phyloP scores from a whole-genome alignment of 2,888 invertebrate species.

The Schrankia costaestrigalis region DNA sequence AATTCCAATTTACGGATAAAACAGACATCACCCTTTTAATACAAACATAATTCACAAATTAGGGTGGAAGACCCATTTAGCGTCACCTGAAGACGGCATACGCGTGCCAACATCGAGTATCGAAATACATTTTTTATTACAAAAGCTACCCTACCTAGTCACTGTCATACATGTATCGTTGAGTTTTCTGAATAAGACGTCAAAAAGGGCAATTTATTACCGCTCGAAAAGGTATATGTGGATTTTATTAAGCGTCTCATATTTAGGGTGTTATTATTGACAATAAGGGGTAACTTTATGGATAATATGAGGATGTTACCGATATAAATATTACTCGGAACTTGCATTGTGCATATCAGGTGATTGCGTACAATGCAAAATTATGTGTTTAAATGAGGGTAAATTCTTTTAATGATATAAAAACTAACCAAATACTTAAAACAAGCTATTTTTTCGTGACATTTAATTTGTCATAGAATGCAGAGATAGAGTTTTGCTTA shows the following conservation, averaged over 20 bases:
- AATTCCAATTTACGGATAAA: neutral
- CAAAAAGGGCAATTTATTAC: slow-evolving; percentile 75
- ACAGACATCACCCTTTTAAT: neutral
- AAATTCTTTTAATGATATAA: too few species aligned
- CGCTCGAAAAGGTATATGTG: slow-evolving; percentile 55
- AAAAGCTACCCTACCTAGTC: slow-evolving; percentile 41
- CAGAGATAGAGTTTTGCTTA: too few species aligned
- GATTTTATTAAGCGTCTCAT: slow-evolving; percentile 74
- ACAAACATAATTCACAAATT: slow-evolving; percentile 13
- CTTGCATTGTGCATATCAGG: too few species aligned
- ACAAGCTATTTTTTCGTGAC: too few species aligned
- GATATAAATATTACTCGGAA: too few species aligned
- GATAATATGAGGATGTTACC: too few species aligned
- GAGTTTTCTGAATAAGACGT: slow-evolving; percentile 64
- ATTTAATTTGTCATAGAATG: too few species aligned
- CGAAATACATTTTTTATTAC: slow-evolving; percentile 48
- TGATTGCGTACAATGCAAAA: too few species aligned
- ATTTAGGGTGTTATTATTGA: slow-evolving; percentile 57
- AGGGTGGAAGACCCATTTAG: slow-evolving; percentile 24
- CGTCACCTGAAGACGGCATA: slow-evolving; percentile 54
- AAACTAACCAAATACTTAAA: too few species aligned
- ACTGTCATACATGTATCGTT: slow-evolving; percentile 59
- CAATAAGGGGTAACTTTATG: slow-evolving; percentile 49
- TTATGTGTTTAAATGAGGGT: too few species aligned
- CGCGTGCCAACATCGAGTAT: slow-evolving; percentile 55